Conservation (phyloP, 1,140 invertebrate species). For the Drosophila kanapiae region DNA sequence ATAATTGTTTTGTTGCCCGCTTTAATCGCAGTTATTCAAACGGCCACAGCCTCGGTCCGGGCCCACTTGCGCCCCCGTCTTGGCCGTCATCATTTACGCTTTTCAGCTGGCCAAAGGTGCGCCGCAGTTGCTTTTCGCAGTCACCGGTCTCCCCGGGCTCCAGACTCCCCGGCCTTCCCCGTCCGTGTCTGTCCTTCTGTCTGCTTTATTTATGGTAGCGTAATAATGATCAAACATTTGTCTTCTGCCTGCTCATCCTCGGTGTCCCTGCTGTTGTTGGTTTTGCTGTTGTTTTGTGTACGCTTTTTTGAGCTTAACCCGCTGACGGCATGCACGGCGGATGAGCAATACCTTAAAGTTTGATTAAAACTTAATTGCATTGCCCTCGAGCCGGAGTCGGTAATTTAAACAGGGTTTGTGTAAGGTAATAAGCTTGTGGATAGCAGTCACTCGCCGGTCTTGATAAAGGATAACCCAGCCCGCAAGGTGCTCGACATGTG, state of each 20-base stretch:
- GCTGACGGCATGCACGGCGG: constrained; percentile 39
- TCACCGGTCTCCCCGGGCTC: constrained; percentile 36
- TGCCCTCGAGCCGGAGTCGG: constrained; percentile 26
- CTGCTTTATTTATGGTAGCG: constrained; percentile 75
- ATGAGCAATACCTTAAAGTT: constrained; percentile 75
- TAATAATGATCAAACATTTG: constrained; percentile 83
- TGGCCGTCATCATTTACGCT: constrained; percentile 41
- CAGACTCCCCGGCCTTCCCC: not conserved
- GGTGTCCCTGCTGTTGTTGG: constrained; percentile 9
- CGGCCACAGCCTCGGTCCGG: constrained; percentile 28
- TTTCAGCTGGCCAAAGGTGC: constrained; percentile 57
- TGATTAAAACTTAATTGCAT: constrained; percentile 75
- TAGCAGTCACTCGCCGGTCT: constrained; percentile 32
- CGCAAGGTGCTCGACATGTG: constrained; percentile 31
- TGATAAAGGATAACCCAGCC: constrained; percentile 19
- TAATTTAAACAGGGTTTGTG: constrained; percentile 51
- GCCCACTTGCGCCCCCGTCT: constrained; percentile 2
- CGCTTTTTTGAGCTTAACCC: constrained; percentile 46
- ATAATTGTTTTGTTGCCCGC: constrained; percentile 81
- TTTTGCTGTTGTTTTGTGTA: constrained; percentile 29
- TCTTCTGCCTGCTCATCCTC: constrained; percentile 53
- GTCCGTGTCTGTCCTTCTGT: constrained; percentile 59
- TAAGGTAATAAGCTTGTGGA: constrained; percentile 63
- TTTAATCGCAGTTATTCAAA: constrained; percentile 81
- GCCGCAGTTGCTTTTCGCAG: constrained; percentile 11